These are phyloP conservation scores for Trachops cirrhosus DNA, from an alignment of 2,797 vertebrate genomes.

Conservation along the genomic window DNA sequence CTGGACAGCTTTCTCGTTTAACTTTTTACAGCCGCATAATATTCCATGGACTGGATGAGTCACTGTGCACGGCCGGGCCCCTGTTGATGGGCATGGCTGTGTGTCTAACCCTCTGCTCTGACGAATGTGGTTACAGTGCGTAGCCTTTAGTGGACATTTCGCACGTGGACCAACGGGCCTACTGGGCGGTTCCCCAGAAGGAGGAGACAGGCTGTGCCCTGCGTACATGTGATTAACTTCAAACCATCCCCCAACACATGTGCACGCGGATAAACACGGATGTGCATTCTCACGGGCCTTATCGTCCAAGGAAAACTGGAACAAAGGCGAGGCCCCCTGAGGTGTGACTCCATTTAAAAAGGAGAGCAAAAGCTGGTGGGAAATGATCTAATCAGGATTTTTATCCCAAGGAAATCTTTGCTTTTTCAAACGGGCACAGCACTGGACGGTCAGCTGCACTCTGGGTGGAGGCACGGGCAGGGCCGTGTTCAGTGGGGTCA, in stretches of 20 bases:
- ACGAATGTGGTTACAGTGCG: neutral
- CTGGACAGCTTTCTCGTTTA: neutral
- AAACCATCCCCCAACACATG: too few relatives aligned
- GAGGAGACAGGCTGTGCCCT: neutral
- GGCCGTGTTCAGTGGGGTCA: neutral
- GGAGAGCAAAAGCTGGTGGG: neutral
- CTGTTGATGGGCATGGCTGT: neutral
- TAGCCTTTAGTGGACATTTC: neutral
- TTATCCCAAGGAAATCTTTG: neutral
- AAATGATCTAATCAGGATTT: neutral
- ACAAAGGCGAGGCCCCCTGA: neutral
- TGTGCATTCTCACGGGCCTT: neutral
- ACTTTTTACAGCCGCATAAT: rapidly evolving
- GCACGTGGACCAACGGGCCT: rapidly evolving
- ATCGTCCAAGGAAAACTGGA: neutral
- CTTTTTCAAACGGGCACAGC: neutral
- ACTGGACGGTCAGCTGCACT: rapidly evolving
- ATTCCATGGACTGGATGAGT: neutral
- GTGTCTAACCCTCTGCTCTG: neutral
- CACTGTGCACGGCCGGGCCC: too few relatives aligned
- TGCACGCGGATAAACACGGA: neutral
- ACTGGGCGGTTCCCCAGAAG: neutral
- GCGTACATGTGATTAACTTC: neutral
- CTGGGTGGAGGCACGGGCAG: neutral
- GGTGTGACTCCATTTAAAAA: neutral